These are phyloP conservation scores for Cuculus canorus DNA, from an alignment of 2,797 vertebrate genomes.

Conservation along the genomic window DNA sequence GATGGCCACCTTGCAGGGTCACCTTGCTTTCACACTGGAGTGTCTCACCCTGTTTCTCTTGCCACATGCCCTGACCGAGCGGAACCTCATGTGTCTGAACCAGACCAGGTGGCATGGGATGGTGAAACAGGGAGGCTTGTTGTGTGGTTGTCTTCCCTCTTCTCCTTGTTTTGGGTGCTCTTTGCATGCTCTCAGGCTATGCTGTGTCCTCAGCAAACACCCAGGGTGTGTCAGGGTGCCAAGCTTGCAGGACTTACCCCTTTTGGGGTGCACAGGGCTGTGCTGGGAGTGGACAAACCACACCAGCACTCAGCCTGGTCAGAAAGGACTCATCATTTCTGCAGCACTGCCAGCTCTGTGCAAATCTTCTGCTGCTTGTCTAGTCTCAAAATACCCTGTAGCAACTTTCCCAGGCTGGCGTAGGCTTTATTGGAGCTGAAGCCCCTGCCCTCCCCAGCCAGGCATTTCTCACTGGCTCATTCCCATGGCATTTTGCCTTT, in stretches of 20 bases:
- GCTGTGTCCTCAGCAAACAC: not conserved
- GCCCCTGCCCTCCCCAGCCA: not conserved
- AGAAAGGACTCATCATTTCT: not conserved
- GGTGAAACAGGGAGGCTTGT: not conserved
- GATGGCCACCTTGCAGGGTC: not conserved
- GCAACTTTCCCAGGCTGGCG: not conserved
- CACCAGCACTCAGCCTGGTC: not conserved
- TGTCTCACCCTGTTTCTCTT: accelerated
- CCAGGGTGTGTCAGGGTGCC: not conserved
- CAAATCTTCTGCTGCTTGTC: not conserved
- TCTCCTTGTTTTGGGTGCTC: not conserved
- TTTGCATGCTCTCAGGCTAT: not conserved
- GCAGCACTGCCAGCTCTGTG: accelerated
- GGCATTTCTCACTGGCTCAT: not conserved
- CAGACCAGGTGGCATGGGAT: too few species aligned
- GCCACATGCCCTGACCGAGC: accelerated
- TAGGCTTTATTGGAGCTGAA: not conserved
- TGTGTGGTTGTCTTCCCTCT: accelerated
- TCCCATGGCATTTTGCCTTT: not conserved
- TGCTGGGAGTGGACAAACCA: accelerated
- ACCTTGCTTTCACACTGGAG: accelerated
- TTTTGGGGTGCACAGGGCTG: not conserved
- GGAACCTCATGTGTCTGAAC: accelerated
- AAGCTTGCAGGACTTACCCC: not conserved
- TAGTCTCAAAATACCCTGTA: not conserved